A percentile compares a stretch with the other conserved stretches of the same genome.
Evolutionary conservation across 2,113 vertebrate genomes (phyloP).

Genomic region (Pardalotus punctatus): DNA sequence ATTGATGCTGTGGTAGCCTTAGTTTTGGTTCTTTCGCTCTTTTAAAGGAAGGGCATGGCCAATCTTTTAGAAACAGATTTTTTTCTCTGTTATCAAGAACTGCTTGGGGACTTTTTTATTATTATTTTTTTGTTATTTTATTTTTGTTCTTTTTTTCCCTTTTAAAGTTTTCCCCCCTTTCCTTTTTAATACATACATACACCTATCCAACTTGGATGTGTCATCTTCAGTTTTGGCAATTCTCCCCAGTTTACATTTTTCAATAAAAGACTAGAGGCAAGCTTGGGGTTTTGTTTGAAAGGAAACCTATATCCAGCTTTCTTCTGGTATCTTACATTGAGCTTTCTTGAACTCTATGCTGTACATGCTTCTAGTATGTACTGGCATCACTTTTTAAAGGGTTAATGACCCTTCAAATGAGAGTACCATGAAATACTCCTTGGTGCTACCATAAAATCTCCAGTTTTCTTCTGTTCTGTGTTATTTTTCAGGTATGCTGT

Average conservation of each 20-base stretch:
- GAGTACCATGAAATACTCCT: background rate
- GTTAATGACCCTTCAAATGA: background rate
- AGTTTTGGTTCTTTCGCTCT: background rate
- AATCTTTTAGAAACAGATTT: background rate
- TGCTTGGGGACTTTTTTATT: background rate
- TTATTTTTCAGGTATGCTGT: background rate
- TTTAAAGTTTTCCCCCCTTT: fast-evolving
- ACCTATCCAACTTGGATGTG: background rate
- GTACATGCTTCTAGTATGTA: background rate
- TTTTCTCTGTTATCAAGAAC: background rate
- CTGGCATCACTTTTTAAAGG: background rate
- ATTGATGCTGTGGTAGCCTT: background rate
- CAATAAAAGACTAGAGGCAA: no score
- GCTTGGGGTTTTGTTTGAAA: background rate
- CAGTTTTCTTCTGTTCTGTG: background rate
- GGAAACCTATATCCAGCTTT: background rate
- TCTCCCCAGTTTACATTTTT: background rate
- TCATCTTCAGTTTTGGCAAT: background rate
- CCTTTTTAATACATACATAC: background rate
- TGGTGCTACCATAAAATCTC: background rate
- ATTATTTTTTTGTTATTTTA: background rate
- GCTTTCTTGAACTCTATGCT: background rate
- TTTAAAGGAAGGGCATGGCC: background rate
- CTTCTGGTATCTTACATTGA: background rate
- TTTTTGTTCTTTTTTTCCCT: background rate